Evolutionary conservation across 2,797 vertebrate species (phyloP), one percentile per base, ranked within the genome.

Genomic region (Acanthurus leucopareius): DNA sequence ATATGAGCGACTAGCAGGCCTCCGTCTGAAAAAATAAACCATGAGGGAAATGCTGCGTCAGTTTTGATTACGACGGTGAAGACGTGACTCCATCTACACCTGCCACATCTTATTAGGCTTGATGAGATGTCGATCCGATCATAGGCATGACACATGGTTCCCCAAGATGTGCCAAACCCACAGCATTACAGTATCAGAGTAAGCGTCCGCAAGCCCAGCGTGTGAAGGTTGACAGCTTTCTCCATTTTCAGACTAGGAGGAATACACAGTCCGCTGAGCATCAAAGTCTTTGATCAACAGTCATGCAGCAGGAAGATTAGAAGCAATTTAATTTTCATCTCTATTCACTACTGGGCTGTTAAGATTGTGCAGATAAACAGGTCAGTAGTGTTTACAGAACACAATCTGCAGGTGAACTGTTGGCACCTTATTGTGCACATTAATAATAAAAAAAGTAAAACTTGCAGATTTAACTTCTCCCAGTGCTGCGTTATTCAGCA

Each of bases 101-200:
- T 82, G 88, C 78, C 88, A 82, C 58, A 64, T 84, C 68, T 53
- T 59, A 77, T 91, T 83, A 85, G 20, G 45, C 42, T 10, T 15
- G 77, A 84, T 40, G 73, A 83, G 75, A 71, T 48, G 82, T 75
- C 61, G 47, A 88, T 88, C 73, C 2, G 42, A 88, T 91, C 90
- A 69, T 49, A 57, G 54, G 64, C 68, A 38, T 6, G 22, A 80
- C 81, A 86, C 87, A 75, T 52, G 77, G 76, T 60, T 61, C 52
- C 47, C 52, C 14, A 11, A 25, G 57, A 58, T 10, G 61, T 73
- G 56, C 77, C 51, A 73, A 76, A 81, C 79, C 83, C 67, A 65
- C 90, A 79, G 73, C 77, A 77, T 61, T 73, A 49, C 70, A 22
- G 56, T 57, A 59, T 53, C 22, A 49, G 65, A 57, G 45, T 67